A percentile compares a stretch with the other conserved stretches of the same genome.
These are phyloP conservation scores for Macrophya alboannulata DNA, from an alignment of 2,888 invertebrate genomes.

Conservation along the genomic window DNA sequence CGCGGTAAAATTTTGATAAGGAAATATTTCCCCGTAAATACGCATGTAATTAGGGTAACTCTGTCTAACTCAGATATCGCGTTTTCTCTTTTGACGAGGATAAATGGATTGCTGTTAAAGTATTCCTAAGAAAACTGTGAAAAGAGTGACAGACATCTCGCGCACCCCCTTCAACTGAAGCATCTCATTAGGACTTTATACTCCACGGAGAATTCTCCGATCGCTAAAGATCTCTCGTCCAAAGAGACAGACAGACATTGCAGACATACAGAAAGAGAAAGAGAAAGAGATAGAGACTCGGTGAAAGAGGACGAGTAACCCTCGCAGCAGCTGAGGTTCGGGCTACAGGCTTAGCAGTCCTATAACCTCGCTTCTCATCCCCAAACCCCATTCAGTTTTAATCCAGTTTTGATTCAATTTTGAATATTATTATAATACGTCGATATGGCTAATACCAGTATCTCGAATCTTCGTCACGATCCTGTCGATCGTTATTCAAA, in stretches of 20 bases:
- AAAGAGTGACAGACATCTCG: conserved; percentile 47
- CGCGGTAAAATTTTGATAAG: no score
- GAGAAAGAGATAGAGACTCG: neutral
- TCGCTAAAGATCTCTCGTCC: conserved; percentile 42
- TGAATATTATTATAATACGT: conserved; percentile 8
- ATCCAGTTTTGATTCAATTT: conserved; percentile 43
- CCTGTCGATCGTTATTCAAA: neutral
- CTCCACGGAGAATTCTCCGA: conserved; percentile 24
- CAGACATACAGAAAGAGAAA: no score
- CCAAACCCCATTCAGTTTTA: conserved; percentile 38
- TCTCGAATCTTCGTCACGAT: neutral
- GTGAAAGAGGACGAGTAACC: conserved; percentile 22
- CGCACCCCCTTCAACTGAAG: conserved; percentile 23
- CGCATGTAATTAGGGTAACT: conserved; percentile 42
- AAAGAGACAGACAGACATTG: neutral
- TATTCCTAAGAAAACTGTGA: conserved; percentile 35
- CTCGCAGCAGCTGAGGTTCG: conserved; percentile 36
- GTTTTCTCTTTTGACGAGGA: conserved; percentile 39
- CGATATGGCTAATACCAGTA: neutral
- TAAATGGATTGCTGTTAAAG: conserved; percentile 41
- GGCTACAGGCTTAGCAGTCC: conserved; percentile 38
- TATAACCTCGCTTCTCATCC: conserved; percentile 39
- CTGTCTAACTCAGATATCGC: conserved; percentile 5
- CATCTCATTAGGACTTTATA: conserved; percentile 54
- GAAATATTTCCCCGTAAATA: neutral